Base-by-base conservation (phyloP, 1,140 invertebrate genomes). In the Zaprionus ghesquierei region DNA sequence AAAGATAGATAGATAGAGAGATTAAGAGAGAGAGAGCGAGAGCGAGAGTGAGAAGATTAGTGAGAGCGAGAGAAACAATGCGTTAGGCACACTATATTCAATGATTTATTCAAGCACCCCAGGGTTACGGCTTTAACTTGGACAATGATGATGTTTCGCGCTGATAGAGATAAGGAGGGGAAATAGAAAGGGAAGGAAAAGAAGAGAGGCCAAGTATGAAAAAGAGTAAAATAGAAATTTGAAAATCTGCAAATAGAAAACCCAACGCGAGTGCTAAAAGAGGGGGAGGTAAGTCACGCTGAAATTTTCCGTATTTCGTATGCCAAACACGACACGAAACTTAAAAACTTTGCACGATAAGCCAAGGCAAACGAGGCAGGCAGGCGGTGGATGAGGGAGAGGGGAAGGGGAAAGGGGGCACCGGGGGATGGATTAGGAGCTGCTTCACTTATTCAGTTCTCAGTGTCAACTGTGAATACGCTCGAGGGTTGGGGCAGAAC, bases 321-420 rank as follows among this genome's bases (percentile, higher is more conserved):
- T 85, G 69, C 81, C 81, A 86, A 85, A 80, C 81, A 85, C 81
- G 81, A 77, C 84, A 70, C 65, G 81, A 85, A 85, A 85, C 81
- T 85, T 85, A 85, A 85, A 84, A 85, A 85, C 81, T 85, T 85
- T 85, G 80, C 80, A 69, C 81, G 81, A 85, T 85, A 80, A 85
- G 74, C 69, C 66, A 54, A 56, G 44, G 38, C 75, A 69, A 46
- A 22, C 59, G 41, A 35, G 50, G 27, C 15, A 53, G 46, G 18
- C 18, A 46, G 31, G 29, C 38, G 13, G 49, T n/a, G 27, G 3
- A 29, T 50, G 9, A 18, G 33, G 20, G 20, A 1, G 27, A 22
- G 44, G 58, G 44, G 60, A n/a, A 51, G 35, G 25, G 49, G 59
- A 49, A 35, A n/a, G n/a, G n/a, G n/a, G n/a, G n/a, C n/a, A n/a